Evolutionary conservation across 2,113 vertebrate genomes (phyloP), one percentile per base, ranked within the genome.

Genomic region (Urocitellus parryii): DNA sequence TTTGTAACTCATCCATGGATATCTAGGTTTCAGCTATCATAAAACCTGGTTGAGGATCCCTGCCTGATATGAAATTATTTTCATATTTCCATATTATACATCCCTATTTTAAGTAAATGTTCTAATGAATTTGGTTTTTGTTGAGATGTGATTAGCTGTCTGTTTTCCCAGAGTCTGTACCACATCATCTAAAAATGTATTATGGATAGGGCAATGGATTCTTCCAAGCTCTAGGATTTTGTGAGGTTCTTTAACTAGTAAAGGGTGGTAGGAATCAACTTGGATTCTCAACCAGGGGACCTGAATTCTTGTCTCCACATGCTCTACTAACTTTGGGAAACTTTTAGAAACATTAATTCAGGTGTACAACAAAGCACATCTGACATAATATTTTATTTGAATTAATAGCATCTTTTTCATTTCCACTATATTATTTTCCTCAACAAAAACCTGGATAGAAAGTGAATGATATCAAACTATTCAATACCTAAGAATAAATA

Each of bases 91-190:
- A 65, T 48, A 12, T 29, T 11, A 8, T 84, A 37, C 2, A 25
- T 95, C 72, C 67, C 42, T 96, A 4, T 80, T 96, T 91, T 82
- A 85, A 86, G 22, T 79, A 48, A 83, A 32, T 16, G 13, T 20
- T 82, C 42, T 61, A 16, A 63, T 83, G n/a, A 81, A 53, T 42
- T 63, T 45, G 68, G 1, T 86, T 34, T 34, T 79, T 8, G 11
- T 16, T 70, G 29, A 63, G 45, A 78, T 51, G 34, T 53, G 16
- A 70, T 45, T 17, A 11, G 3, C 39, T 37, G 4, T 11, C 53
- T 42, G 4, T 27, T 95, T 58, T 34, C 45, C 20, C 11, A 39
- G 18, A 65, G 68, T 85, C 67, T 48, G 14, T 10, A 81, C 10
- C 5, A 14, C 16, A 48, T 83, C 39, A 81, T 85, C 48, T 22